A percentile compares a stretch with the other conserved stretches of the same genome.
Evolutionary conservation across 2,797 vertebrate genomes (phyloP).

Genomic region (Rallus crepitans): DNA sequence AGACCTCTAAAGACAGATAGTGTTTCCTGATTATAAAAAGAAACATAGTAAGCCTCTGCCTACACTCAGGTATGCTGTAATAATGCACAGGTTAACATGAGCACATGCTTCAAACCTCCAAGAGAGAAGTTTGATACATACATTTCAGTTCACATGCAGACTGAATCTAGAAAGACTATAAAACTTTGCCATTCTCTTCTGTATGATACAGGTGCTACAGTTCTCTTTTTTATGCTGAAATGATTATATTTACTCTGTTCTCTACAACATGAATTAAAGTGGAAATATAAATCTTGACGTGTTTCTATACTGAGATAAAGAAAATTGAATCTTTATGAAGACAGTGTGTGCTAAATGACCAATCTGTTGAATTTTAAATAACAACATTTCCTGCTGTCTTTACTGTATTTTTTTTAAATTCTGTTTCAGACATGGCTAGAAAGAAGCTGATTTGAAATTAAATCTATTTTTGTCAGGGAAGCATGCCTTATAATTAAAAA

Average conservation of each 20-base stretch:
- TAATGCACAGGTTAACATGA: not conserved
- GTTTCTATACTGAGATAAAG: not conserved
- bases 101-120: not conserved
- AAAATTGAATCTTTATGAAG: not conserved
- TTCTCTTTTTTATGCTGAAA: not conserved
- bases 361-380: not conserved
- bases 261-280: not conserved
- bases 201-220: not conserved
- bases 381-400: not conserved
- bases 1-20: not conserved
- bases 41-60: not conserved
- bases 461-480: not conserved
- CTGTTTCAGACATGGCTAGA: not conserved
- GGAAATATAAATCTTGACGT: not conserved
- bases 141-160: not conserved
- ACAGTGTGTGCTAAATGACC: not conserved
- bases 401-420: not conserved
- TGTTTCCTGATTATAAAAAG: not conserved
- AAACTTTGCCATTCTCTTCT: not conserved
- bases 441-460: not conserved
- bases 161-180: not conserved
- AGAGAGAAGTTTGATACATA: not conserved
- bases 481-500: constrained; percentile 35
- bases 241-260: not conserved
- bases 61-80: not conserved